A percentile compares a stretch with the other conserved stretches of the same genome.
Conservation (phyloP, 2,113 vertebrate genomes). For the Chaetorhynchus papuensis region DNA sequence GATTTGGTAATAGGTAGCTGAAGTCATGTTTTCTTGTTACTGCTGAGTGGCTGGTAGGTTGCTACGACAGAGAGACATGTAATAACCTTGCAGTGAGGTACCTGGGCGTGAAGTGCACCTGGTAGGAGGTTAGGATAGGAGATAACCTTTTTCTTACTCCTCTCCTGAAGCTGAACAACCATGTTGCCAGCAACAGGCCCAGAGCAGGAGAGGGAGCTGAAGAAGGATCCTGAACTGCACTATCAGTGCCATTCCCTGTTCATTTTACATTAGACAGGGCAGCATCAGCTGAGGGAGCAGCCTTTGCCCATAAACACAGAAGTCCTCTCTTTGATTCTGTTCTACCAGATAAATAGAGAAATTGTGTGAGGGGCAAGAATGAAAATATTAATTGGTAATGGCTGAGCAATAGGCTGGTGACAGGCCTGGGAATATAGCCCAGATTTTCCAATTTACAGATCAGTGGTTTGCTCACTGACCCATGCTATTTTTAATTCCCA, state of each 20-base stretch:
- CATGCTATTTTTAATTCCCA: background rate
- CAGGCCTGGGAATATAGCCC: background rate
- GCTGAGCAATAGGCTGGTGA: background rate
- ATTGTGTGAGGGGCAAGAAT: background rate
- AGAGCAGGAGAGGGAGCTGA: background rate
- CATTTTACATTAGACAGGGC: background rate
- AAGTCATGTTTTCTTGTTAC: background rate
- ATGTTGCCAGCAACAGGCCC: fast-evolving
- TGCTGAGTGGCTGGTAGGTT: background rate
- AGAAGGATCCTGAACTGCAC: background rate
- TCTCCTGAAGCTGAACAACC: background rate
- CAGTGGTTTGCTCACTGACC: background rate
- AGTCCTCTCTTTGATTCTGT: background rate
- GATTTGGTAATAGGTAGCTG: background rate
- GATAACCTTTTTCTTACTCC: background rate
- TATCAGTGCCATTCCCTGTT: background rate
- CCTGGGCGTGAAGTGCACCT: background rate
- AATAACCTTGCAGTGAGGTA: background rate
- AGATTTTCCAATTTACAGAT: background rate
- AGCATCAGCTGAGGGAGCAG: background rate
- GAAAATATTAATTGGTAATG: background rate
- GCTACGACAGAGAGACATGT: fast-evolving
- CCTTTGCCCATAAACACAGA: background rate
- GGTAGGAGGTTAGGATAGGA: background rate
- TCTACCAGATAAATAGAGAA: background rate